Conservation (phyloP, 23 tunicate genomes). For the Trididemnum clinides region DNA sequence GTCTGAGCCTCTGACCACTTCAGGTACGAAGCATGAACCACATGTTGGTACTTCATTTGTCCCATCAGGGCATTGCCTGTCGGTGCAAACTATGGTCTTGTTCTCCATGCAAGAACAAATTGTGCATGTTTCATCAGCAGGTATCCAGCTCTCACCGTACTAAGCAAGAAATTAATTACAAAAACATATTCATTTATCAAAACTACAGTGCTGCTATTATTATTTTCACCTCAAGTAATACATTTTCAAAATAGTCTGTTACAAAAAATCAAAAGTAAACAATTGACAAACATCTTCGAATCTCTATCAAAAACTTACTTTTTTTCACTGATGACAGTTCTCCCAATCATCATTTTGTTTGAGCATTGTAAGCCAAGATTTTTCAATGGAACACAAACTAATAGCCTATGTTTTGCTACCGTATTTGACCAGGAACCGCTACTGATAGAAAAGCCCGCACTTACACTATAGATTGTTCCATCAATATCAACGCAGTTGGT, state of each 20-base stretch:
- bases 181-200: too few species aligned
- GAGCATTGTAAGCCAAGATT: too few species aligned
- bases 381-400: too few species aligned
- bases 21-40: slow-evolving; percentile 53
- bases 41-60: slow-evolving; percentile 60
- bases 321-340: too few species aligned
- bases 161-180: too few species aligned
- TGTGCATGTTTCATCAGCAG: slow-evolving; percentile 59
- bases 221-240: not conserved
- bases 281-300: too few species aligned
- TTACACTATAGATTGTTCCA: slow-evolving; percentile 39
- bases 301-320: too few species aligned
- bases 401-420: too few species aligned
- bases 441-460: too few species aligned
- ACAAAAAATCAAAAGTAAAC: not conserved
- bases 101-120: slow-evolving; percentile 83
- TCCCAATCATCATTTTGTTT: too few species aligned
- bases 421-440: too few species aligned
- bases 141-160: slow-evolving; percentile 83
- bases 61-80: slow-evolving; percentile 60
- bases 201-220: not conserved
- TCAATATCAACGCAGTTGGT: slow-evolving; percentile 77
- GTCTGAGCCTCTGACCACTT: slow-evolving; percentile 59
- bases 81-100: slow-evolving; percentile 54
- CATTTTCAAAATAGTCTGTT: not conserved